Evolutionary conservation across 1,140 invertebrate species (phyloP).

Genomic region (Andrena cerasifolii): DNA sequence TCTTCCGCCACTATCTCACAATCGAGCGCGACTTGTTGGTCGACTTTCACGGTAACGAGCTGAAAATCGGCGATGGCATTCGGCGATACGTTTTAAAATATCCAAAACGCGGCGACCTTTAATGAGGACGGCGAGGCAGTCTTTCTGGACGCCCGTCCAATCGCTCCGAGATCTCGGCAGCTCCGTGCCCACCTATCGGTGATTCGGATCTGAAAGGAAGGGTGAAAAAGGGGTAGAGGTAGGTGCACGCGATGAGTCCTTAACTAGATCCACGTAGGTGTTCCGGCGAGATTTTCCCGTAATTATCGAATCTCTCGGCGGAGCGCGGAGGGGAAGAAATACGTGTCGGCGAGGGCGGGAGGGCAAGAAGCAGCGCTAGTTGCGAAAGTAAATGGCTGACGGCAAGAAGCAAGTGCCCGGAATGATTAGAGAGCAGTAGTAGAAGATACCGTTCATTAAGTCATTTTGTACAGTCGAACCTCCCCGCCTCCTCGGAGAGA

Average conservation of each 20-base stretch:
- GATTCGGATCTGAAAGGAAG: background rate
- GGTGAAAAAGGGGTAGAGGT: background rate
- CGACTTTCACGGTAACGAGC: slow-evolving; percentile 19
- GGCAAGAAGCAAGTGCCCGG: slow-evolving; percentile 66
- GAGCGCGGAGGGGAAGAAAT: background rate
- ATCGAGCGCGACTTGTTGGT: background rate
- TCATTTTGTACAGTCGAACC: slow-evolving; percentile 67
- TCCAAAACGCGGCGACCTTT: slow-evolving; percentile 26
- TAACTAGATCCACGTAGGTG: slow-evolving; percentile 46
- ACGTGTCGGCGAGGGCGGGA: background rate
- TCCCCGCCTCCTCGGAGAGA: slow-evolving; percentile 56
- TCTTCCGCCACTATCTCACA: slow-evolving; percentile 53
- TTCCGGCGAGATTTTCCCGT: slow-evolving; percentile 59
- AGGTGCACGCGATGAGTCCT: slow-evolving; percentile 48
- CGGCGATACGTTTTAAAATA: slow-evolving; percentile 16
- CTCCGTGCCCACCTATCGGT: slow-evolving; percentile 5
- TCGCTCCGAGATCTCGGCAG: slow-evolving; percentile 9
- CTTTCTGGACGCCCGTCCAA: background rate
- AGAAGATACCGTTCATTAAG: slow-evolving; percentile 71
- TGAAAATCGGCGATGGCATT: slow-evolving; percentile 11
- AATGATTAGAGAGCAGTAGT: slow-evolving; percentile 68
- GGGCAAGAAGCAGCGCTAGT: slow-evolving; percentile 59
- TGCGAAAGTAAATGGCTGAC: slow-evolving; percentile 69
- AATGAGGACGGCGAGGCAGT: slow-evolving; percentile 35
- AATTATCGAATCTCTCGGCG: slow-evolving; percentile 63